A percentile compares a stretch with the other conserved stretches of the same genome.
Conservation (phyloP, 2,797 vertebrate genomes). For the Oreochromis grahami region DNA sequence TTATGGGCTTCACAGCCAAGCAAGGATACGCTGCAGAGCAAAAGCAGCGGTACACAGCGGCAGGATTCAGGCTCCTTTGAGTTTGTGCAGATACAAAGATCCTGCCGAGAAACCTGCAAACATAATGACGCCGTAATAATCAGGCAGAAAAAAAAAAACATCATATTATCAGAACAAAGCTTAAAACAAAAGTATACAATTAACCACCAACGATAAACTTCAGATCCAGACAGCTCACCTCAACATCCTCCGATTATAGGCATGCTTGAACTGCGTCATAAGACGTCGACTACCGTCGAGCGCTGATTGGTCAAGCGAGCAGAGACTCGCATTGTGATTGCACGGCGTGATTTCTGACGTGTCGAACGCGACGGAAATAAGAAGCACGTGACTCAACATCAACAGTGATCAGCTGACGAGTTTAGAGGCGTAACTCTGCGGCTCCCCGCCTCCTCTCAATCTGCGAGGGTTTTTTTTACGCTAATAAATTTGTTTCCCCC, state of each 20-base stretch:
- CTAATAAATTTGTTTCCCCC: neutral
- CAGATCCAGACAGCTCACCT: conserved; percentile 54
- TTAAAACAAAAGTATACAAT: neutral
- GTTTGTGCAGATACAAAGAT: conserved; percentile 12
- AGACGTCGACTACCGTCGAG: neutral
- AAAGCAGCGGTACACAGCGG: neutral
- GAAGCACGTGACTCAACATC: conserved; percentile 30
- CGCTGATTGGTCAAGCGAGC: conserved; percentile 51
- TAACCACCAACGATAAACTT: neutral
- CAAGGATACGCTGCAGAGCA: neutral
- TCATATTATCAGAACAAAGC: fast-evolving
- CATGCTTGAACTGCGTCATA: conserved; percentile 55
- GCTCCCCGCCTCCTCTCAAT: neutral
- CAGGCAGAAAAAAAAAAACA: neutral
- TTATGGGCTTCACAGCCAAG: conserved; percentile 33
- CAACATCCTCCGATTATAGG: conserved; percentile 55
- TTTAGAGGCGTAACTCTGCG: neutral
- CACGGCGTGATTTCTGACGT: neutral
- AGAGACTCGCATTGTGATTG: conserved; percentile 14
- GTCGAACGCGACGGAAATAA: conserved; percentile 11
- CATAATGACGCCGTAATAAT: neutral
- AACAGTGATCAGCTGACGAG: conserved; percentile 5
- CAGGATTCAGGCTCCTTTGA: neutral
- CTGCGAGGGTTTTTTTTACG: fast-evolving
- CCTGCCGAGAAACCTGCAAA: conserved; percentile 39